Evolutionary conservation across 2,113 vertebrate species (phyloP).

Genomic region (Anoura caudifer): DNA sequence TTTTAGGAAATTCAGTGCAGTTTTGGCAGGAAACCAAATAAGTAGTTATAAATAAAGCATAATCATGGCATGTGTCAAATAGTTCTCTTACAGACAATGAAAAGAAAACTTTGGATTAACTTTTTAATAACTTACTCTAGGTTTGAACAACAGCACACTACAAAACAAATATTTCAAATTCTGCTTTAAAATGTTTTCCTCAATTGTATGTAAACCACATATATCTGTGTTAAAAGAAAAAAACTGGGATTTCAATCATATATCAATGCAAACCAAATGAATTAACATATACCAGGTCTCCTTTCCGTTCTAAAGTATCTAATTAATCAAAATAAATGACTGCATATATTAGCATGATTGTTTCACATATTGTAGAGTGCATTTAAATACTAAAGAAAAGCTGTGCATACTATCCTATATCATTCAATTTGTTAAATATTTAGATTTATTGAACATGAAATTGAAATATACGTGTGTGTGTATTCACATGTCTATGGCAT

Average conservation of each 20-base stretch:
- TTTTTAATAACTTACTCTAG: background rate
- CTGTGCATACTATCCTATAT: conserved; percentile 18
- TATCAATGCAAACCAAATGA: conserved; percentile 44
- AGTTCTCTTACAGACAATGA: background rate
- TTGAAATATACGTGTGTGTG: conserved; percentile 12
- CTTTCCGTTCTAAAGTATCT: conserved; percentile 51
- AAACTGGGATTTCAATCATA: conserved; percentile 38
- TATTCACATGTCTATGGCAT: background rate
- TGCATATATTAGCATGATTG: conserved; percentile 60
- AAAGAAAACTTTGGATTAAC: background rate
- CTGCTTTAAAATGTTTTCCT: conserved; percentile 27
- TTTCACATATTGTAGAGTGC: conserved; percentile 48
- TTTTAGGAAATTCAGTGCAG: background rate
- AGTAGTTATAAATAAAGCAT: background rate
- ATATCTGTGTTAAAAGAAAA: conserved; percentile 18
- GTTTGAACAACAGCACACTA: background rate
- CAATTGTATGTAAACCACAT: conserved; percentile 27
- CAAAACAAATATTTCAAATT: conserved; percentile 32
- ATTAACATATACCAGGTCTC: conserved; percentile 57
- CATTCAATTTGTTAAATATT: conserved; percentile 30
- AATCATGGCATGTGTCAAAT: background rate
- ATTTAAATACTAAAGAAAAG: conserved; percentile 45
- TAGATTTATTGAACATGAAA: conserved; percentile 21
- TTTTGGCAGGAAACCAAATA: background rate
- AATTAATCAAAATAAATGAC: conserved; percentile 67